Base-by-base conservation (phyloP, 2,113 vertebrate genomes). In the Todiramphus saurophagus region DNA sequence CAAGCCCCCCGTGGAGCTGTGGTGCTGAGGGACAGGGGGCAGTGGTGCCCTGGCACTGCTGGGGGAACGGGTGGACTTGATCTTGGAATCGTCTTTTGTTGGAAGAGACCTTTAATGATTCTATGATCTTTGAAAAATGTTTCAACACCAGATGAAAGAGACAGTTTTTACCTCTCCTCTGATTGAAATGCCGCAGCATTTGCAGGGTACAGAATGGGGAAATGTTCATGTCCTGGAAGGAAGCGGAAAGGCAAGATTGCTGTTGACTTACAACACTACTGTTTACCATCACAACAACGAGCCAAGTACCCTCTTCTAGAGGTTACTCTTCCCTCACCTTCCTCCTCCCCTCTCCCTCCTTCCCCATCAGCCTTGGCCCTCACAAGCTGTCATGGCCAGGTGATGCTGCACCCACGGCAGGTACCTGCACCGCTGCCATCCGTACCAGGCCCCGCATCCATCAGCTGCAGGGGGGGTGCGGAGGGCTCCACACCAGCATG, bases 131-230 rank as follows among this genome's bases (percentile, higher is more conserved):
- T 60, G 28, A 37, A 33, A 39, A 5, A 2, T 7, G 10, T n/a
- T 21, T 25, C 56, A 55, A 23, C 21, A 76, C 10, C 27, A n/a
- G 46, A 39, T 9, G 6, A 16, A 33, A 48, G 41, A 37, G 43
- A 16, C 1, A 1, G 2, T 59, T 86, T 86, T 86, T 86, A 86
- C 92, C 79, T 43, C 78, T 51, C 55, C 13, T 41, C 72, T 10
- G 48, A 41, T 31, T 69, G 46, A 46, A 41, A 31, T 0, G 1
- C 20, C 0, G 0, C 1, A 0, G n/a, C 0, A 13, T 44, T 16
- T 24, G 48, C 46, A 39, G n/a, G 30, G 23, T 23, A 16, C 24
- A 10, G 56, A 19, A 20, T 6, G 24, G 55, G 27, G 21, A 60
- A 35, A 20, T 7, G 3, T 21, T 35, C 33, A 13, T 6, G 1